Evolutionary conservation across 2,113 vertebrate species (phyloP).

Genomic region (Heliornis fulica): DNA sequence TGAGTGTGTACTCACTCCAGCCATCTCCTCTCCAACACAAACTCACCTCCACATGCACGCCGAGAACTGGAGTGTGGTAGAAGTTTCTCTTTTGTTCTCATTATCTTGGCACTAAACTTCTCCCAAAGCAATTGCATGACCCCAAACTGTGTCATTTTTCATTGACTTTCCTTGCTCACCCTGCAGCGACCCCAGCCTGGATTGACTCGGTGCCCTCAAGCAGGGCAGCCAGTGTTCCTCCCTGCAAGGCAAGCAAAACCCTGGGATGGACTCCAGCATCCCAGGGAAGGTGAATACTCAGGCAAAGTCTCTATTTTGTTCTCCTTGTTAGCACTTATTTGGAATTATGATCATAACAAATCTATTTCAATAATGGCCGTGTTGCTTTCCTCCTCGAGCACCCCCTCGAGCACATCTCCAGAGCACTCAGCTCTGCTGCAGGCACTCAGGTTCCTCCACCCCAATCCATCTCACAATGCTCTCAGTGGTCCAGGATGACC

Average conservation of each 20-base stretch:
- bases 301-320: no score
- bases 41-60: background rate
- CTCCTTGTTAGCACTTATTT: no score
- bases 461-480: background rate
- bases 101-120: background rate
- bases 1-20: fast-evolving
- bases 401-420: fast-evolving
- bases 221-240: background rate
- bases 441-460: background rate
- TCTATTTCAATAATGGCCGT: background rate
- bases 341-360: background rate
- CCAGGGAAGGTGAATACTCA: fast-evolving
- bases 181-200: background rate
- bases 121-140: background rate
- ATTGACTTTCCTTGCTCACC: background rate
- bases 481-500: no score
- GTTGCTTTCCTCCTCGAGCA: background rate
- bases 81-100: background rate
- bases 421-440: background rate
- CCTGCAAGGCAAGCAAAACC: no score
- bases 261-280: fast-evolving
- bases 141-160: background rate
- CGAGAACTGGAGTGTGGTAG: background rate
- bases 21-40: background rate
- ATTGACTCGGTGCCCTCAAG: background rate